These are phyloP conservation scores for Pterostichus madidus DNA, from an alignment of 2,888 invertebrate species.

Conservation along the genomic window DNA sequence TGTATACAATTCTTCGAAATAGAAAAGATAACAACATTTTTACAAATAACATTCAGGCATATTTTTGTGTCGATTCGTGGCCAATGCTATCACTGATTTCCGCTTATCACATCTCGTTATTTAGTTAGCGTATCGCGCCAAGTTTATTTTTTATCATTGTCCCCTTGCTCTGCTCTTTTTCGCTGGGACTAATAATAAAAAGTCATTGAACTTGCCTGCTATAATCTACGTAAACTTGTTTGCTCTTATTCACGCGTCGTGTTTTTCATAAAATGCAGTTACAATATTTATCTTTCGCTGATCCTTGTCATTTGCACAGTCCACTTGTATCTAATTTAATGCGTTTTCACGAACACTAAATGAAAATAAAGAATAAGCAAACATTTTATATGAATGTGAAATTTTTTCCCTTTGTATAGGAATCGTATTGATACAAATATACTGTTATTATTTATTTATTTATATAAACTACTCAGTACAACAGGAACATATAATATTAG, in stretches of 20 bases:
- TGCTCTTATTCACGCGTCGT: conserved; percentile 49
- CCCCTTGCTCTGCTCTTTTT: conserved; percentile 50
- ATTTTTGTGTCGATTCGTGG: conserved; percentile 52
- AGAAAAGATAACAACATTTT: not conserved
- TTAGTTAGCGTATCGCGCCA: conserved; percentile 59
- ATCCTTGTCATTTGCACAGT: conserved; percentile 51
- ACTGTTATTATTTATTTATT: too few relatives aligned
- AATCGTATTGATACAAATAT: too few relatives aligned
- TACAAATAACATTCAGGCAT: conserved; percentile 18
- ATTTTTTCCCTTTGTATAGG: too few relatives aligned
- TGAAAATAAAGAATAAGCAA: not conserved
- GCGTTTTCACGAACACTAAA: conserved; percentile 18
- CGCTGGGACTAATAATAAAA: conserved; percentile 55
- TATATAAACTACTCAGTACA: too few relatives aligned
- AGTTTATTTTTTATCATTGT: conserved; percentile 56
- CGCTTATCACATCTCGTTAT: conserved; percentile 52
- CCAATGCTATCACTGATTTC: conserved; percentile 37
- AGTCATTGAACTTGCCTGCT: conserved; percentile 59
- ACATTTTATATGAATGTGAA: not conserved
- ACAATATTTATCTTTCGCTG: conserved; percentile 56
- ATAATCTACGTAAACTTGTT: conserved; percentile 57
- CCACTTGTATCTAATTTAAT: conserved; percentile 48
- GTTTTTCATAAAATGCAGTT: conserved; percentile 58
- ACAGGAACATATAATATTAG: too few relatives aligned
- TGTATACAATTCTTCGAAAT: not conserved